Conservation (phyloP, 1,140 invertebrate genomes). For the Drosophila ercepeae region DNA sequence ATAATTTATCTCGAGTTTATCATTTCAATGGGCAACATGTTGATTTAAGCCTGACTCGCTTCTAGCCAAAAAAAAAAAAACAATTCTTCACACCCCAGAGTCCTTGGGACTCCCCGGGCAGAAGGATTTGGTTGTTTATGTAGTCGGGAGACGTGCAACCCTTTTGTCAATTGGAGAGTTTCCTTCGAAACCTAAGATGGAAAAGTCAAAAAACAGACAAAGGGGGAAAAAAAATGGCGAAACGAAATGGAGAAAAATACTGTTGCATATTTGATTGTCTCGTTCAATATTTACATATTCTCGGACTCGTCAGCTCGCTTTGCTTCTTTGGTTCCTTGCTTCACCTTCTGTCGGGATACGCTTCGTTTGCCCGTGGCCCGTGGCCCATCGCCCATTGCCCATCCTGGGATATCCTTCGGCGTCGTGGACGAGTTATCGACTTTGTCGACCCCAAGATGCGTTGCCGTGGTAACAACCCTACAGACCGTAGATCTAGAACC, state of each 20-base stretch:
- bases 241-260: slow-evolving; percentile 56
- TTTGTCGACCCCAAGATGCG: slow-evolving; percentile 11
- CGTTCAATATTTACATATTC: slow-evolving; percentile 75
- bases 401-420: slow-evolving; percentile 8
- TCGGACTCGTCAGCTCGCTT: slow-evolving; percentile 19
- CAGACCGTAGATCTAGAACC: neutral
- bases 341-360: slow-evolving; percentile 53
- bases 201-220: neutral
- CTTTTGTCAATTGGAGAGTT: slow-evolving; percentile 37
- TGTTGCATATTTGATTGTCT: slow-evolving; percentile 81
- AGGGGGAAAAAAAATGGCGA: neutral
- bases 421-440: slow-evolving; percentile 36
- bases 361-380: slow-evolving; percentile 31
- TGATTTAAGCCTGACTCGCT: slow-evolving; percentile 34
- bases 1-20: slow-evolving; percentile 33
- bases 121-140: slow-evolving; percentile 33
- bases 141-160: slow-evolving; percentile 40
- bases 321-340: neutral
- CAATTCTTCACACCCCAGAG: slow-evolving; percentile 19
- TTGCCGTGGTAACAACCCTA: neutral
- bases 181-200: slow-evolving; percentile 27
- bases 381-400: neutral
- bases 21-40: slow-evolving; percentile 46
- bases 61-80: slow-evolving; percentile 7
- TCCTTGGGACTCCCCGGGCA: neutral